Conservation (phyloP, 30 jellyfish, hydroid and myxozoan species). For the Cassiopea andromeda region DNA sequence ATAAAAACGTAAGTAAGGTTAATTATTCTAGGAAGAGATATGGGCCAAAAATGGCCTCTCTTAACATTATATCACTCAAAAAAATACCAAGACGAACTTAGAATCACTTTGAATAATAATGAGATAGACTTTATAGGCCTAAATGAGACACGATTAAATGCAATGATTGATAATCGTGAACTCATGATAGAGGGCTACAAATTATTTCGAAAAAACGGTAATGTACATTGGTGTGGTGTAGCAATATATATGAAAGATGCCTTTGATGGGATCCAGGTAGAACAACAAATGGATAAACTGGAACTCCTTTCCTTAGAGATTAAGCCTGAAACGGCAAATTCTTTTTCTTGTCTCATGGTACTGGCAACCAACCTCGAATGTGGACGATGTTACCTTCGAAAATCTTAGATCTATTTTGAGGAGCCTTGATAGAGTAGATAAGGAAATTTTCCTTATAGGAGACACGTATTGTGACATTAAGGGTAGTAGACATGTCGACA, state of each 20-base stretch:
- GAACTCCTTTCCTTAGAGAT: not conserved
- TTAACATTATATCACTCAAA: not conserved
- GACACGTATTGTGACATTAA: not conserved
- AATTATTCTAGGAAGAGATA: too few relatives aligned
- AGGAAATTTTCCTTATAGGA: not conserved
- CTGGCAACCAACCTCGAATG: not conserved
- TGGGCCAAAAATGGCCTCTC: not conserved
- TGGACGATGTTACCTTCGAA: not conserved
- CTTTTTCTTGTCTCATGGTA: not conserved
- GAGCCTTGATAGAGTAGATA: not conserved
- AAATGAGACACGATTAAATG: not conserved
- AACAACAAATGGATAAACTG: not conserved
- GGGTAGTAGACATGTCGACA: not conserved
- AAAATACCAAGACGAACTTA: not conserved
- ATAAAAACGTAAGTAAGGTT: too few relatives aligned
- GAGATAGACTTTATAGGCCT: not conserved
- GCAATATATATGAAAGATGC: not conserved
- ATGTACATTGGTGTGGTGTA: not conserved
- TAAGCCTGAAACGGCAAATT: not conserved
- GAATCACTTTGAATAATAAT: not conserved
- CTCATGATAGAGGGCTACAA: not conserved
- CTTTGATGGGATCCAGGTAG: not conserved
- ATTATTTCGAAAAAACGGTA: not conserved
- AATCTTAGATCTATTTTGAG: not conserved
- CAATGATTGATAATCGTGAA: not conserved